phyloP scores from a whole-genome alignment of 2,888 invertebrate genomes.

The Coecobrya sp. region DNA sequence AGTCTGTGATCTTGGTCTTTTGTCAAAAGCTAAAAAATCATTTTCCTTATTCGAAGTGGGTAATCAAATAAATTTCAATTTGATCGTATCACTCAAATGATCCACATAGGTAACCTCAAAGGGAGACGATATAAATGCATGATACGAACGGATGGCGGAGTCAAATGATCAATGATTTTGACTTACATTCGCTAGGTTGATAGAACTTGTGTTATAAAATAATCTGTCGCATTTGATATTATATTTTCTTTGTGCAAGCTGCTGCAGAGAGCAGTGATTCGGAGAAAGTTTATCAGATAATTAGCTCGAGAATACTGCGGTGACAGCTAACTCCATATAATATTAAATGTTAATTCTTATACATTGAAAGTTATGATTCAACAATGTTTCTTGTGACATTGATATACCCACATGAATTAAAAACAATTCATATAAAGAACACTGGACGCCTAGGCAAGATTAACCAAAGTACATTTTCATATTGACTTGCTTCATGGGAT shows the following conservation, averaged over 20 bases:
- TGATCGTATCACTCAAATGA: constrained; percentile 23
- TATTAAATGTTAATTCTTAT: not conserved
- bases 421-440: not conserved
- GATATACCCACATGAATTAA: not conserved
- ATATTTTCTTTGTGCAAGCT: not conserved
- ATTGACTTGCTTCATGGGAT: not conserved
- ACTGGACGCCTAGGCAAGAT: not conserved
- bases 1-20: not conserved
- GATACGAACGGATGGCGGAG: not conserved
- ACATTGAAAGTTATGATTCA: not conserved
- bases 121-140: not conserved
- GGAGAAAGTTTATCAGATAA: constrained; percentile 39
- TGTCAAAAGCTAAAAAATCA: not conserved
- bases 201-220: not conserved
- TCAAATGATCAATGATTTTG: not conserved
- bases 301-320: not conserved
- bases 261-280: not conserved
- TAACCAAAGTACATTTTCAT: not conserved
- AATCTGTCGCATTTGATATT: not conserved
- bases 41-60: constrained; percentile 34
- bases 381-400: not conserved
- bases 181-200: constrained; percentile 30
- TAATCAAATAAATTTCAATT: constrained; percentile 29
- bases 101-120: not conserved
- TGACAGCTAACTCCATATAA: not conserved